Evolutionary conservation across 2,797 vertebrate species (phyloP).

Genomic region (Sebastes nivosus): DNA sequence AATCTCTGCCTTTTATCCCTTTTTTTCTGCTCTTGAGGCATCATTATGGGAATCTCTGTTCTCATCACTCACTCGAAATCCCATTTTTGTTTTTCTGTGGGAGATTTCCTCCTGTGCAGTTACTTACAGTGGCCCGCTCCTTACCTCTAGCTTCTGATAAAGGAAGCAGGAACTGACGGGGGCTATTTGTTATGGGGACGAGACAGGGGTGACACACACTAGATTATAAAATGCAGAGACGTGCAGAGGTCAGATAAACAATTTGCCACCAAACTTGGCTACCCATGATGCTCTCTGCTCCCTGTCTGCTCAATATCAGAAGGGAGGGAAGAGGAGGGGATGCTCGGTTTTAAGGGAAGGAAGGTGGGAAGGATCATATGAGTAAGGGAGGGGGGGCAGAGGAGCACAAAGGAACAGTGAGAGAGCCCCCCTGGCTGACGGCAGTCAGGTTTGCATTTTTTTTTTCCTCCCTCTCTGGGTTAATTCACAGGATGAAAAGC

Average conservation of each 20-base stretch:
- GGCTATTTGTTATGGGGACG: constrained; percentile 84
- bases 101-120: constrained; percentile 59
- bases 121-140: constrained; percentile 76
- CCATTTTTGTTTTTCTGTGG: constrained; percentile 59
- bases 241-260: constrained; percentile 88
- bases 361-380: constrained; percentile 78
- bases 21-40: constrained; percentile 69
- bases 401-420: constrained; percentile 88
- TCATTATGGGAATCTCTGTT: constrained; percentile 73
- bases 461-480: constrained; percentile 85
- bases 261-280: constrained; percentile 87
- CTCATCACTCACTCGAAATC: constrained; percentile 75
- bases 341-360: constrained; percentile 52
- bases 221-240: constrained; percentile 86
- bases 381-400: constrained; percentile 79
- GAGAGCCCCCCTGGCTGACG: constrained; percentile 88
- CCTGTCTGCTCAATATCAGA: constrained; percentile 83
- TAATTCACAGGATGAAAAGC: constrained; percentile 99
- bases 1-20: constrained; percentile 72
- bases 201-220: constrained; percentile 82
- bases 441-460: constrained; percentile 96
- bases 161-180: constrained; percentile 85
- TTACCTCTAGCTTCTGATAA: constrained; percentile 92
- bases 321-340: constrained; percentile 39
- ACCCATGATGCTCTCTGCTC: constrained; percentile 83